Percentiles rank a stretch among this genome's conserved stretches.
Evolutionary conservation across 2,888 invertebrate species (phyloP).

Genomic region (Adelphocoris suturalis): DNA sequence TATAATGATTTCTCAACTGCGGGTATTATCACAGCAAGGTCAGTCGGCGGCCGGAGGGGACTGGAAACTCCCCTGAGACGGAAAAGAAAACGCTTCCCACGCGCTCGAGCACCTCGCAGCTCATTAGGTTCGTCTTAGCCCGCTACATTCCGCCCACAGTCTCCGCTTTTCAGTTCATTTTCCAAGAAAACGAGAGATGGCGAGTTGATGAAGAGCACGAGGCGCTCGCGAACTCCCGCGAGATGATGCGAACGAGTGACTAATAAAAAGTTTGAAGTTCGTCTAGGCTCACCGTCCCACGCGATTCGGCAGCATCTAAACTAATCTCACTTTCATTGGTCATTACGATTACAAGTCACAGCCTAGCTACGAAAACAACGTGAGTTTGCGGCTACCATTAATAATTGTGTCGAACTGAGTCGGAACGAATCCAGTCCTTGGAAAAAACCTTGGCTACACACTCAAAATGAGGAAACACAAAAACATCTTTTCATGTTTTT

Average conservation of each 20-base stretch:
- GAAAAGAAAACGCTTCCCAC: not conserved
- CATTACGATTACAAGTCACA: too few relatives aligned
- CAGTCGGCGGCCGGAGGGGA: not conserved
- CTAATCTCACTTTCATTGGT: too few relatives aligned
- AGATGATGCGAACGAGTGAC: not conserved
- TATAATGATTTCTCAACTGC: not conserved
- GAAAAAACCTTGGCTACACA: too few relatives aligned
- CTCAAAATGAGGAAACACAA: too few relatives aligned
- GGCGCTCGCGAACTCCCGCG: not conserved
- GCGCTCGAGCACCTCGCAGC: not conserved
- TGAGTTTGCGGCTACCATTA: too few relatives aligned
- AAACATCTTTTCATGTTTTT: too few relatives aligned
- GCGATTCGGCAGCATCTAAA: not conserved
- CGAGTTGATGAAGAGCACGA: not conserved
- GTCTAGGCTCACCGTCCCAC: not conserved
- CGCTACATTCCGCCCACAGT: not conserved
- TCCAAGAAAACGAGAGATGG: not conserved
- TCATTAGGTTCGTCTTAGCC: not conserved
- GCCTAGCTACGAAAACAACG: too few relatives aligned
- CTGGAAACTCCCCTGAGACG: not conserved
- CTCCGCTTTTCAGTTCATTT: slow-evolving; percentile 14
- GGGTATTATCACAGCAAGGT: slow-evolving; percentile 11
- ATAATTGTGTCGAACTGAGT: too few relatives aligned
- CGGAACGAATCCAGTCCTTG: too few relatives aligned
- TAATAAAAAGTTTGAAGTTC: not conserved